Conservation (phyloP, 2,113 vertebrate genomes). For the Oreocharis arfaki region DNA sequence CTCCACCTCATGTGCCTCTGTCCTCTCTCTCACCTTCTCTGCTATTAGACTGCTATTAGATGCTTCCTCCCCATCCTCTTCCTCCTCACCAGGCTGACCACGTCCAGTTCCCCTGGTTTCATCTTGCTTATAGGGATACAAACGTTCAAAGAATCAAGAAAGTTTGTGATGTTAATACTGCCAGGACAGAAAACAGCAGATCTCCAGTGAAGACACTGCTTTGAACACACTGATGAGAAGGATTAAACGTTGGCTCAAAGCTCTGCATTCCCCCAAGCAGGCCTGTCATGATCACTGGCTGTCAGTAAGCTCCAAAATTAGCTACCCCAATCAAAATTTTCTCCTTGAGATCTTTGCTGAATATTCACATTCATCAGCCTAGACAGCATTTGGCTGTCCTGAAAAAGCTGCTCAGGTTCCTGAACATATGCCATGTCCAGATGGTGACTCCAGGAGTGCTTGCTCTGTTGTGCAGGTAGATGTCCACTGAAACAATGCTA, state of each 20-base stretch:
- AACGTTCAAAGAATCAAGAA: not conserved
- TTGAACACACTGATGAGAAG: not conserved
- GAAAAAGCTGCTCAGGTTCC: not conserved
- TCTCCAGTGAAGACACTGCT: not conserved
- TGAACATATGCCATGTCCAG: not conserved
- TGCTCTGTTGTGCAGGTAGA: not conserved
- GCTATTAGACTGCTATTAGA: not conserved
- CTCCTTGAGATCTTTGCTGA: not conserved
- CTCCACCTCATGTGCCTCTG: not conserved
- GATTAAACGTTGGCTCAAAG: not conserved
- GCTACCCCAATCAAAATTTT: not conserved
- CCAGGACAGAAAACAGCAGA: not conserved
- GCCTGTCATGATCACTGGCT: not conserved
- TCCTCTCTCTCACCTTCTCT: not conserved
- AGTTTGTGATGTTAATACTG: not conserved
- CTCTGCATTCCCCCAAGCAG: not conserved
- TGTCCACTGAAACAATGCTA: not conserved
- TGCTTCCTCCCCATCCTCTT: not conserved
- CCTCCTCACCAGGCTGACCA: not conserved
- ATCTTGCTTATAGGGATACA: not conserved
- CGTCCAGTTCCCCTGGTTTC: not conserved
- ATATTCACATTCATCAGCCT: not conserved
- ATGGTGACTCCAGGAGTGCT: not conserved
- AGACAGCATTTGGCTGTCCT: not conserved
- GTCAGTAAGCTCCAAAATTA: not conserved